Evolutionary conservation across 2,113 vertebrate genomes (phyloP), one percentile per base, ranked within the genome.

Genomic region (Haemorhous mexicanus): DNA sequence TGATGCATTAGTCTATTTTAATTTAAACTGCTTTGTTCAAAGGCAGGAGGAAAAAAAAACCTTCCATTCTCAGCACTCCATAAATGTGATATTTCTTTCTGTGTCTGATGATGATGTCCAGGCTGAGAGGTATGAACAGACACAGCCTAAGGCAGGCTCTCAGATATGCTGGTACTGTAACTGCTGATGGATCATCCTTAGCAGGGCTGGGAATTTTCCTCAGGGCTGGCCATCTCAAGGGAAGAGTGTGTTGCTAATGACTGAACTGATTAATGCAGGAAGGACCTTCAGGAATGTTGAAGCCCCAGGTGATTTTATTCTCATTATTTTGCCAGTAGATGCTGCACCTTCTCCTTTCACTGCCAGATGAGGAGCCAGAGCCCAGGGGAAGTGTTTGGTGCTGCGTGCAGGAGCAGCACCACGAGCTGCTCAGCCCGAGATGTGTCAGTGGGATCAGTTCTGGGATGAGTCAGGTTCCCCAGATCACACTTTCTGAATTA

Each of bases 391-490:
- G 32, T 1, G 7, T 47, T 88, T 30, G 62, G 61, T 39, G 81
- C 75, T 67, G 73, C 3, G 2, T 58, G 88, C 37, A 11, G 82
- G 88, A 89, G 80, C 80, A 47, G 46, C 24, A 1, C 46, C 19
- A 24, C 0, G 4, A 70, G 68, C 44, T 0, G 6, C 68, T 93
- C 88, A 84, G 68, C 88, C 83, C 63, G 88, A 74, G 85, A 74
- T 81, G 72, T 26, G 77, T 93, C 91, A 87, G 41, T 94, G 49
- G 93, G 77, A 92, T 87, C 41, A 4, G 83, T 97, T 95, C 52
- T 75, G 77, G 93, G 62, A 95, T 96, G 95, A 97, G 92, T 97
- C 95, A 97, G 26, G 56, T 66, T 23, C 70, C 35, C 52, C 56
- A 6, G 11, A 87, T 53, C 68, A 73, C 5, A 5, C 50, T 97